Conservation (phyloP, 2,113 vertebrate genomes). For the Sturnus vulgaris region DNA sequence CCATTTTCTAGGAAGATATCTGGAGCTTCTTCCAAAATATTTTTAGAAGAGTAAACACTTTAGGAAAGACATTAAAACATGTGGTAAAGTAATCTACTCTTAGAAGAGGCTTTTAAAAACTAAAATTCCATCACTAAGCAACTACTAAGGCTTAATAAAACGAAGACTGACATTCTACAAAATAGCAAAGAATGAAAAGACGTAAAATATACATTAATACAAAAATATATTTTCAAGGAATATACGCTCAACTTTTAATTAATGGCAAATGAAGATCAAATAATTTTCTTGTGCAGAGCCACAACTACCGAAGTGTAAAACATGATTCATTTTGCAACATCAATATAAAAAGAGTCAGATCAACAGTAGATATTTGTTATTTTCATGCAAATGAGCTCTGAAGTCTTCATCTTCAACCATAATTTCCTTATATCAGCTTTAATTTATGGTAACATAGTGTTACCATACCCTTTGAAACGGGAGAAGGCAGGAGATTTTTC, state of each 20-base stretch:
- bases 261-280: background rate
- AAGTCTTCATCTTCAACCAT: background rate
- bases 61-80: background rate
- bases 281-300: background rate
- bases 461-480: background rate
- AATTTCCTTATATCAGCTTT: background rate
- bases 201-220: background rate
- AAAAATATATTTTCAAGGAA: background rate
- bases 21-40: background rate
- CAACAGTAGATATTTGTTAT: background rate
- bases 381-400: background rate
- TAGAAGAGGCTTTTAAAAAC: background rate
- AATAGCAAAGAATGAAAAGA: background rate
- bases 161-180: background rate
- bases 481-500: fast-evolving
- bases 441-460: background rate
- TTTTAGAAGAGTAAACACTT: background rate
- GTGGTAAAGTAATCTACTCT: background rate
- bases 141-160: background rate
- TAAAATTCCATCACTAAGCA: background rate
- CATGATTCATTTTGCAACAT: background rate
- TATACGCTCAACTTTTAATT: background rate
- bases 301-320: background rate
- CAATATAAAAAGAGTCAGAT: background rate
- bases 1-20: background rate